phyloP scores from a whole-genome alignment of 2,797 vertebrate species.

The Helicolenus hilgendorfi region DNA sequence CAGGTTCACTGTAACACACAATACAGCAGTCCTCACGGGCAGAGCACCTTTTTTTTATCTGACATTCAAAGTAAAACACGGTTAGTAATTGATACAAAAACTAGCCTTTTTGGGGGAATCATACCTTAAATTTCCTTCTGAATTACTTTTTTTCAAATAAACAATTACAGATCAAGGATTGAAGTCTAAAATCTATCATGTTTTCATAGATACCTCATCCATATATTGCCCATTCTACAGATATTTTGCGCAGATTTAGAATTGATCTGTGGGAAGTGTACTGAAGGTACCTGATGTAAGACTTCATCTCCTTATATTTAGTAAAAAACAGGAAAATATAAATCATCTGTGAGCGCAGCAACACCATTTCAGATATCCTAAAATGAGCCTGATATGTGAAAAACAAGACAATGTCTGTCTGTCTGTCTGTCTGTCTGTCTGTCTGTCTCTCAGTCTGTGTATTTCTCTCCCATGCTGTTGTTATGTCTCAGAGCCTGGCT shows the following conservation, averaged over 20 bases:
- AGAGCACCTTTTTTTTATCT: not conserved
- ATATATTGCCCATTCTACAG: not conserved
- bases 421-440: not conserved
- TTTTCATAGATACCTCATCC: not conserved
- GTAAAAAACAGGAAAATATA: not conserved
- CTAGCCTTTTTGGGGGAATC: not conserved
- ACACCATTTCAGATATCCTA: not conserved
- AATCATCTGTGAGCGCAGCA: not conserved
- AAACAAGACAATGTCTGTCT: not conserved
- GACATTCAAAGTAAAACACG: not conserved
- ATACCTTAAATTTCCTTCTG: not conserved
- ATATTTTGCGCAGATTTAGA: not conserved
- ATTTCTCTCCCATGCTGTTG: constrained; percentile 47
- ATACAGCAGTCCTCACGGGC: not conserved
- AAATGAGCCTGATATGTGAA: not conserved
- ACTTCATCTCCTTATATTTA: not conserved
- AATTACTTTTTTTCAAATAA: not conserved
- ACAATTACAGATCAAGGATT: not conserved
- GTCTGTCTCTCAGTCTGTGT: not conserved
- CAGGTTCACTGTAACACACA: not conserved
- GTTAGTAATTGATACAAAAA: not conserved
- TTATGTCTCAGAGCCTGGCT: constrained; percentile 65
- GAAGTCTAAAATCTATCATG: not conserved
- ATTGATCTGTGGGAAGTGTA: not conserved
- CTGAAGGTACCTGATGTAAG: not conserved